Evolutionary conservation across 2,113 vertebrate species (phyloP).

Genomic region (Pseudolaguvia tuberculata): DNA sequence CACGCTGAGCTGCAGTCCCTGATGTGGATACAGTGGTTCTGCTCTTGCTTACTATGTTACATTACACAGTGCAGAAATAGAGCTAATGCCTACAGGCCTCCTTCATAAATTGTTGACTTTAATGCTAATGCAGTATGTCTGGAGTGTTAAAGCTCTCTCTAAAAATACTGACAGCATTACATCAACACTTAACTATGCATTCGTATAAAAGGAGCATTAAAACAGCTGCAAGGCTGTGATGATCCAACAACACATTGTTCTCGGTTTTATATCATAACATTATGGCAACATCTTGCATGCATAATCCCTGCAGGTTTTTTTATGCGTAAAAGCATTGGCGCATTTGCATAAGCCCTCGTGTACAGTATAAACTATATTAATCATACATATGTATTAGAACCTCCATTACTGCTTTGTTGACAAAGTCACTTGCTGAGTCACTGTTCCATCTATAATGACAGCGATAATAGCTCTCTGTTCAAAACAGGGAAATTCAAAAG

Average conservation of each 20-base stretch:
- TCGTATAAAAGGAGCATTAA: neutral
- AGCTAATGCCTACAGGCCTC: conserved; percentile 34
- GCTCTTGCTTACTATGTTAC: conserved; percentile 22
- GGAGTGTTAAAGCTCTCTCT: conserved; percentile 19
- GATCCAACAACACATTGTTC: neutral
- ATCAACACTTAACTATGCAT: conserved; percentile 14
- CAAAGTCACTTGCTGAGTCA: conserved; percentile 34
- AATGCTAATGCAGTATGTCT: conserved; percentile 29
- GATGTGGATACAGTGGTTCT: neutral
- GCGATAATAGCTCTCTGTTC: conserved; percentile 36
- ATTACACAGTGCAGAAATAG: conserved; percentile 16
- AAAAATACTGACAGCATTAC: conserved; percentile 24
- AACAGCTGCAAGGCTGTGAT: neutral
- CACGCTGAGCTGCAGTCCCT: conserved; percentile 23
- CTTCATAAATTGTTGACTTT: conserved; percentile 51
- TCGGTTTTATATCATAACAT: neutral
- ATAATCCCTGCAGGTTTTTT: neutral
- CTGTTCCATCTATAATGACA: conserved; percentile 38
- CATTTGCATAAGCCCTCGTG: neutral
- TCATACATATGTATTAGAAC: neutral
- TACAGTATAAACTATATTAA: neutral
- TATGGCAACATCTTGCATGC: neutral
- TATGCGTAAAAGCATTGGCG: neutral
- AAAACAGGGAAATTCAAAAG: conserved; percentile 3
- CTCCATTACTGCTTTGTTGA: conserved; percentile 21